phyloP scores from a whole-genome alignment of 2,797 vertebrate species.

The Phoeniculus purpureus region DNA sequence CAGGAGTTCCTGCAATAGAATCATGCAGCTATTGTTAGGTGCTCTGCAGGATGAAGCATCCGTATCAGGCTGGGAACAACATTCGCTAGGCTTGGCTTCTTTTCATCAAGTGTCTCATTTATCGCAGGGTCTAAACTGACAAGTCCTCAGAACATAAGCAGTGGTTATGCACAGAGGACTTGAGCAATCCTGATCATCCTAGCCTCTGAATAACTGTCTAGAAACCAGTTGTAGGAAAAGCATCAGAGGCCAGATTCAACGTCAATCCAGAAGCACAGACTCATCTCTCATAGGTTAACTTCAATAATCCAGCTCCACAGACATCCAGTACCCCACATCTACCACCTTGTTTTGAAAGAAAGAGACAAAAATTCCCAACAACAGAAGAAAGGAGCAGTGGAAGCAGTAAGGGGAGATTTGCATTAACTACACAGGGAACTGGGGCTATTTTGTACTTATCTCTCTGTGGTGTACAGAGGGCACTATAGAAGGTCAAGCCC shows the following conservation, averaged over 20 bases:
- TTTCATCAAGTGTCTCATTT: not conserved
- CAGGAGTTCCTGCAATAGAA: not conserved
- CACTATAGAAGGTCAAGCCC: not conserved
- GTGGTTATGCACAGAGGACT: not conserved
- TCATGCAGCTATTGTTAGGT: not conserved
- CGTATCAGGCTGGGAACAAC: not conserved
- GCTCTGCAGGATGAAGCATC: not conserved
- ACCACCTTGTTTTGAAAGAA: not conserved
- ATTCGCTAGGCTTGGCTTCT: not conserved
- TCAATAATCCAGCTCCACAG: not conserved
- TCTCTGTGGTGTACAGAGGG: accelerated
- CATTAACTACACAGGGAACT: not conserved
- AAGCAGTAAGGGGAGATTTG: not conserved
- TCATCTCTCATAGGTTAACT: not conserved
- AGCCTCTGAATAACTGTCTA: not conserved
- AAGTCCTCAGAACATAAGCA: not conserved
- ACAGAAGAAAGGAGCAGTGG: not conserved
- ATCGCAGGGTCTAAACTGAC: not conserved
- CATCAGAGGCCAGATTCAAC: not conserved
- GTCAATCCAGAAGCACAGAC: not conserved
- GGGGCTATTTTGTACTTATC: not conserved
- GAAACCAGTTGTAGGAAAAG: not conserved
- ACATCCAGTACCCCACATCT: not conserved
- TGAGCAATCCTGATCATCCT: not conserved
- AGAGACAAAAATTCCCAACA: not conserved